phyloP scores from a whole-genome alignment of 2,113 vertebrate species.

The Syrmaticus mikado region DNA sequence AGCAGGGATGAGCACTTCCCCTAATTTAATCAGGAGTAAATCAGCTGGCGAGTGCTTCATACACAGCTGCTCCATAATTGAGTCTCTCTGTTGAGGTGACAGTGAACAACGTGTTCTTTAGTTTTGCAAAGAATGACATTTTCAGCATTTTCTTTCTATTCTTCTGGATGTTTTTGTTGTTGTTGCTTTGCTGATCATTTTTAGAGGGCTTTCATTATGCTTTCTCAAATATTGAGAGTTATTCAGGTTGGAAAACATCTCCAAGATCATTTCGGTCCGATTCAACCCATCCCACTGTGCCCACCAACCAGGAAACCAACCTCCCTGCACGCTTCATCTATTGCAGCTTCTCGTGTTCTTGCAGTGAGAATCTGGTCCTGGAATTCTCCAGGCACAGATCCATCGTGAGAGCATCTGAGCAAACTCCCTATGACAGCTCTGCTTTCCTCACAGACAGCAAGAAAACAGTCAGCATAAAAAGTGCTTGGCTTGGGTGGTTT shows the following conservation, averaged over 20 bases:
- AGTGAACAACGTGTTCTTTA: background rate
- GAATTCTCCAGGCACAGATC: background rate
- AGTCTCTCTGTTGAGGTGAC: background rate
- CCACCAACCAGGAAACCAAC: background rate
- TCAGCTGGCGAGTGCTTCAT: background rate
- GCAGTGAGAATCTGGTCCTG: background rate
- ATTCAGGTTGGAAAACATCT: too few relatives aligned
- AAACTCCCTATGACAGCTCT: background rate
- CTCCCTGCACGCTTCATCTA: background rate
- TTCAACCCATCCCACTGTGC: too few relatives aligned
- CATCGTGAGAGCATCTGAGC: background rate
- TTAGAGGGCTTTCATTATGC: background rate
- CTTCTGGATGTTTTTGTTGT: background rate
- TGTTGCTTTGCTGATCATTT: background rate
- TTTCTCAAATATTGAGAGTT: background rate
- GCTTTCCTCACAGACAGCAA: background rate
- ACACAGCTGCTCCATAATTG: conserved; percentile 13
- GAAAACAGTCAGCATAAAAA: background rate
- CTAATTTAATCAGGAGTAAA: conserved; percentile 48
- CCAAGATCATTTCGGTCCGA: too few relatives aligned
- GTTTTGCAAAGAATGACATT: background rate
- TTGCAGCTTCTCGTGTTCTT: background rate
- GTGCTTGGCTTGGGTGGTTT: background rate
- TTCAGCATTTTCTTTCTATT: background rate
- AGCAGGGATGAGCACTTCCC: conserved; percentile 6